Percentiles rank a stretch among this genome's conserved stretches.
These are phyloP conservation scores for Leptinotarsa juncta DNA, from an alignment of 2,888 invertebrate species.

Conservation along the genomic window DNA sequence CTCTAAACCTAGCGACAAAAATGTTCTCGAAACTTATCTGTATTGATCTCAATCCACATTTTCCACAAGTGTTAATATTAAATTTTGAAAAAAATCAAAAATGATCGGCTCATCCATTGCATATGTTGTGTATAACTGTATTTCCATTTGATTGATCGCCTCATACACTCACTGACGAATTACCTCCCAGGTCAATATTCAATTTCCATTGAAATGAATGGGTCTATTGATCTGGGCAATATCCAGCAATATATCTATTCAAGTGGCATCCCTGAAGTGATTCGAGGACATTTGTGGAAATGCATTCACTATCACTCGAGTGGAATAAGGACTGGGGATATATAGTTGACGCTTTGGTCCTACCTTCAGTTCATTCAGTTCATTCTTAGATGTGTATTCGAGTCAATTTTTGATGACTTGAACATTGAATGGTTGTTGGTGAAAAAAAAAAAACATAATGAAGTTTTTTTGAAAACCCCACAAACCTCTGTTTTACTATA, in stretches of 20 bases:
- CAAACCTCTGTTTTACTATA: too few species aligned
- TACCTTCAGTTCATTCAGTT: neutral
- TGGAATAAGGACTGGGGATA: neutral
- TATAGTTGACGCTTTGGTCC: neutral
- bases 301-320: slow-evolving; percentile 14
- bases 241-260: slow-evolving; percentile 49
- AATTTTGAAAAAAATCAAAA: too few species aligned
- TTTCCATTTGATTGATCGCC: slow-evolving; percentile 3
- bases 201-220: slow-evolving; percentile 44
- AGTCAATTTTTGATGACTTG: neutral
- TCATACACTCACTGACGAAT: neutral
- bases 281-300: slow-evolving; percentile 49
- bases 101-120: too few species aligned
- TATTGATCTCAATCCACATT: too few species aligned
- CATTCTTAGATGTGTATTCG: neutral
- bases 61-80: too few species aligned
- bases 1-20: too few species aligned
- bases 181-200: slow-evolving; percentile 14
- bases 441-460: neutral
- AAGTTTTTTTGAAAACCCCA: neutral
- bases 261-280: slow-evolving; percentile 50
- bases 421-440: neutral
- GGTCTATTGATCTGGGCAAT: slow-evolving; percentile 45
- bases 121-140: neutral
- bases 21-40: too few species aligned